Conservation (phyloP, 2,888 invertebrate species). For the Steinernema hermaphroditum region DNA sequence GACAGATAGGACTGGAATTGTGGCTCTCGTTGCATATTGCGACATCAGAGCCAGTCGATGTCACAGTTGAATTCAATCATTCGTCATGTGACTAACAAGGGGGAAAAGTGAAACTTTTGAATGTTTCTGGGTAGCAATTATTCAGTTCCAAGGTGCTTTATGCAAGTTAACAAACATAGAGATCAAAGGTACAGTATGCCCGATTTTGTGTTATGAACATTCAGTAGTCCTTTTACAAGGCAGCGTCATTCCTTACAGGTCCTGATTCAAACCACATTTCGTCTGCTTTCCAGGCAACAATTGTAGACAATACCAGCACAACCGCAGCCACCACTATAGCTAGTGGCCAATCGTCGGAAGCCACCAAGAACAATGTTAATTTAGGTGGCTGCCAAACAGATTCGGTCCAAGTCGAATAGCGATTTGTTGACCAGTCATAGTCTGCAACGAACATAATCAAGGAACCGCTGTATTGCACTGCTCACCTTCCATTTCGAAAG, state of each 20-base stretch:
- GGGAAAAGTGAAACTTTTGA: no score
- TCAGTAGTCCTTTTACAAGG: not conserved
- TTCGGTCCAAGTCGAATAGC: constrained; percentile 61
- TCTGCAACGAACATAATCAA: not conserved
- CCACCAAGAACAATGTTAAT: constrained; percentile 51
- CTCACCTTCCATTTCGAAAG: constrained; percentile 54
- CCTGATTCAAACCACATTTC: constrained; percentile 17
- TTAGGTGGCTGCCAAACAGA: constrained; percentile 49
- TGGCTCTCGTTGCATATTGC: no score
- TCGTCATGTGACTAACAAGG: no score
- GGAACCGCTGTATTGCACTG: not conserved
- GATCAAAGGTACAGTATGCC: not conserved
- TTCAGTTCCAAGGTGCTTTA: no score
- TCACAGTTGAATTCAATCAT: no score
- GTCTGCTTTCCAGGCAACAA: not conserved
- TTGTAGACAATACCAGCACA: not conserved
- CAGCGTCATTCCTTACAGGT: constrained; percentile 22
- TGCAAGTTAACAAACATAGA: no score
- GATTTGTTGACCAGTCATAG: constrained; percentile 5
- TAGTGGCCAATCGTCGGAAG: constrained; percentile 1
- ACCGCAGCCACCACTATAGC: not conserved
- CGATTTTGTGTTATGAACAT: not conserved
- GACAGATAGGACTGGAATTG: no score
- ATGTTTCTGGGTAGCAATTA: no score
- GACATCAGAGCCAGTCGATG: no score